Conservation (phyloP, 1,140 invertebrate genomes). For the Drosophila takahashii region DNA sequence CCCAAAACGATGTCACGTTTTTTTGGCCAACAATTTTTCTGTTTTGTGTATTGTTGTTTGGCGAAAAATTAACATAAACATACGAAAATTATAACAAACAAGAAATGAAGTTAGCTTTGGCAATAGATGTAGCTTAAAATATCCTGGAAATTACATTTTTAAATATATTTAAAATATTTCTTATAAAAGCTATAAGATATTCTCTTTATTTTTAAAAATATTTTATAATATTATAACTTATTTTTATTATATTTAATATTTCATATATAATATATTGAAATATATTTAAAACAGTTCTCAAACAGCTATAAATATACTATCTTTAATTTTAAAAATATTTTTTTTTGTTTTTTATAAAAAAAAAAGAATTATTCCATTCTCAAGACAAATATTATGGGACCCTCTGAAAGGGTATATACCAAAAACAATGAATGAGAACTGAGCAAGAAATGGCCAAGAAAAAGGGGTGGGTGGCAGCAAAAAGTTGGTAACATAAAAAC, state of each 20-base stretch:
- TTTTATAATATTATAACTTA: no score
- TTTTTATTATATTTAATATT: no score
- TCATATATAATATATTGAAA: no score
- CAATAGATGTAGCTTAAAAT: background rate
- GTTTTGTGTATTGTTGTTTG: slow-evolving; percentile 12
- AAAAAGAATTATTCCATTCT: no score
- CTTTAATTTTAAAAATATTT: no score
- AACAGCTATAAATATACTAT: no score
- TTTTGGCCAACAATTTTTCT: slow-evolving; percentile 31
- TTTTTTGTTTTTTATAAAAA: no score
- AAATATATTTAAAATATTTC: background rate
- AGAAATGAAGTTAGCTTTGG: background rate
- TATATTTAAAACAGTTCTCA: no score
- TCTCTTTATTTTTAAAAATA: no score
- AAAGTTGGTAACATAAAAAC: slow-evolving; percentile 1
- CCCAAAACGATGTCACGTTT: slow-evolving; percentile 56
- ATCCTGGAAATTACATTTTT: background rate
- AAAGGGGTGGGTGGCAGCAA: slow-evolving; percentile 3
- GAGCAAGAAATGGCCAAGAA: slow-evolving; percentile 1
- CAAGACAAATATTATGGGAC: background rate
- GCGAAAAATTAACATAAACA: slow-evolving; percentile 43
- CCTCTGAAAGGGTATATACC: background rate
- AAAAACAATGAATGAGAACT: slow-evolving; percentile 27
- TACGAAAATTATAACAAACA: slow-evolving; percentile 46
- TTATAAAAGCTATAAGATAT: no score